Base-by-base conservation (phyloP, 2,888 invertebrate genomes). In the Stenodema calcarata region DNA sequence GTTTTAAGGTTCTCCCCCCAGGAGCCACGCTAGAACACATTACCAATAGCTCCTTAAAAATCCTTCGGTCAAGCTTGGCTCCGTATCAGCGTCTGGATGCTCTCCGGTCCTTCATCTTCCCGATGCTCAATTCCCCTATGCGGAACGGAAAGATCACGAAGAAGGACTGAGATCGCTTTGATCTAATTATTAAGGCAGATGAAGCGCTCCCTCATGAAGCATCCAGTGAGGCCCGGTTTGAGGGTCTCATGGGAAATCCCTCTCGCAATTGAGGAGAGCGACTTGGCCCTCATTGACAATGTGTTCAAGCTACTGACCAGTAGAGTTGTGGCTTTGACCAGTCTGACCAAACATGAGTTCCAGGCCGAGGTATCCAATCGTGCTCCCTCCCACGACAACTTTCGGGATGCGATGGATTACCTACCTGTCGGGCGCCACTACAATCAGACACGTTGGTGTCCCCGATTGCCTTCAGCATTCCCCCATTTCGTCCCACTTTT, bases 21-120 rank as follows among this genome's bases (percentile, higher is more conserved):
- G n/a, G n/a, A n/a, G n/a, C 23, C 54, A 54, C 54, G 23, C 18
- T 54, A 18, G 54, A 54, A 18, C 54, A 54, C 9, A 54, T 54
- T n/a, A n/a, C n/a, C n/a, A n/a, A n/a, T n/a, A n/a, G n/a, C n/a
- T 41, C 73, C 7, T 4, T 87, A 11, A 70, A 70, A 28, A 75
- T 87, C 35, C 41, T 87, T 2, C 18, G 12, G 4, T 69, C 75
- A 0, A 44, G 73, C 6, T 44, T 87, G 7, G 69, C 87, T 14
- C 87, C 82, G 0, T 81, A 75, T 82, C 87, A 87, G 47, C 23
- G 54, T 3, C 30, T 87, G 14, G 87, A 87, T 30, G 76, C 87
- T 23, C 44, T 82, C 18, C n/a, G n/a, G n/a, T n/a, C n/a, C n/a
- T n/a, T n/a, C n/a, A n/a, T n/a, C n/a, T n/a, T n/a, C n/a, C n/a